Evolutionary conservation across 2,797 vertebrate species (phyloP), one percentile per base, ranked within the genome.

Genomic region (Sylvia borin): DNA sequence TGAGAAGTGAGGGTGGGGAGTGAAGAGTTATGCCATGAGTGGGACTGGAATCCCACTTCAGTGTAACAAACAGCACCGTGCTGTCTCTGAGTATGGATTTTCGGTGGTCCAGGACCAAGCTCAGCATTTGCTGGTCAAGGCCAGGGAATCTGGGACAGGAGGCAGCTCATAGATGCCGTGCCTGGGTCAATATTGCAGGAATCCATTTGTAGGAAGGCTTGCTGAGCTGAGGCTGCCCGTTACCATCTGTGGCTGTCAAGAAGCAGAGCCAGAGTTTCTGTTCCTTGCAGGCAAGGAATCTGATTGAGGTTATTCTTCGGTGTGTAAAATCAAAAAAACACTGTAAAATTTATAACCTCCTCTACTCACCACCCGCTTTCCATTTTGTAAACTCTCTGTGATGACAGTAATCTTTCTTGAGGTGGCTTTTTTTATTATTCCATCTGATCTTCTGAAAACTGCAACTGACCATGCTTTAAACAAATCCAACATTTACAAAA

Each of bases 341-440:
- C 42, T 85, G 54, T 89, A 83, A 93, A 90, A 94, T 91, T 81
- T 81, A 95, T 86, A 70, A 47, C 62, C 43, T 61, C 1, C 16
- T 73, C 73, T 78, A 29, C 70, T 88, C 58, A 45, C n/a, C 55
- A 45, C 51, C 55, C 0, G 0, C 61, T 82, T 93, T 76, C 58
- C 11, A 0, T 83, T 92, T 85, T 83, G 75, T 85, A 75, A 96
- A 62, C 22, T 92, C 66, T 70, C 50, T 74, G 20, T 5, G 11
- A 60, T 45, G 48, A 81, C 8, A 8, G 26, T 60, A 76, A 60
- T 90, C 12, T 85, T 78, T 55, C 57, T 70, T 65, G 75, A 47
- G 64, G 1, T 58, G 51, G 12, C 58, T 68, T 53, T 78, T 78
- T 65, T 9, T 8, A 25, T 38, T 62, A 65, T 42, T 92, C 47